phyloP scores from a whole-genome alignment of 2,797 vertebrate species.

The Hapalemur alaotrensis region DNA sequence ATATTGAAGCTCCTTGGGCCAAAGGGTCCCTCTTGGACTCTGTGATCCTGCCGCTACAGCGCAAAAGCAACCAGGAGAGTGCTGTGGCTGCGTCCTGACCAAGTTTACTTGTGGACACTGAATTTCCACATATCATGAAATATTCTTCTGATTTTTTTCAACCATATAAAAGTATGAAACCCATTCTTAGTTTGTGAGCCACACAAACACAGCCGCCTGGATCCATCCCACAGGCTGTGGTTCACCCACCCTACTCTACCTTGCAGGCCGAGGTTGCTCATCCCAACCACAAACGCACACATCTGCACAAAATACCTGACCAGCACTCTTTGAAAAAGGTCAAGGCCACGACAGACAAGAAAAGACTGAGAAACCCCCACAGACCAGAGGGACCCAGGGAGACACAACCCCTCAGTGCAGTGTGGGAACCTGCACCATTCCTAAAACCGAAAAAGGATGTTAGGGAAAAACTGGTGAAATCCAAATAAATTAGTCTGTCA shows the following conservation, averaged over 20 bases:
- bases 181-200: not conserved
- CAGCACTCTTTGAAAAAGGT: not conserved
- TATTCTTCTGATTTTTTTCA: not conserved
- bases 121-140: not conserved
- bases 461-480: fast-evolving
- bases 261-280: not conserved
- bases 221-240: fast-evolving
- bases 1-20: not conserved
- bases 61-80: not conserved
- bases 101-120: too few species aligned
- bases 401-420: not conserved
- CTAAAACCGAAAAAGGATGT: fast-evolving
- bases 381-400: not conserved
- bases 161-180: not conserved
- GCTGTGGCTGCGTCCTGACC: fast-evolving
- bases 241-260: not conserved
- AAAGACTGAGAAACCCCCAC: not conserved
- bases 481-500: not conserved
- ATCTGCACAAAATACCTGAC: not conserved
- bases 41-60: fast-evolving
- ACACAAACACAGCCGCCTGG: not conserved
- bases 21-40: fast-evolving
- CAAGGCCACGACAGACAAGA: not conserved
- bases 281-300: not conserved
- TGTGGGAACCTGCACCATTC: not conserved